Conservation (phyloP, 35 echinoderm and acorn worm species). For the Chiridota heheva region DNA sequence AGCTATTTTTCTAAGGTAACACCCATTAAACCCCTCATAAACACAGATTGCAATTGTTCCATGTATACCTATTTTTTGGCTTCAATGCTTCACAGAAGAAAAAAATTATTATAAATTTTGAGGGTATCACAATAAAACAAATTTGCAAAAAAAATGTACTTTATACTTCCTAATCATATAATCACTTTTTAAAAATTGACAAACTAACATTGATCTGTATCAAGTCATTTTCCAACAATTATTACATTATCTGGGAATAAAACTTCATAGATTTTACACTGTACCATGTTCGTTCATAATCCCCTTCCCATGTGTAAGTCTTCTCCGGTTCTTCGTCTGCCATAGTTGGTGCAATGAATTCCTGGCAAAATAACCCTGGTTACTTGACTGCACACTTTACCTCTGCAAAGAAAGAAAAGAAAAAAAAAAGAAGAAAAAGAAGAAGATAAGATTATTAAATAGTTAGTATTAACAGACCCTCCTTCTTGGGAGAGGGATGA, state of each 20-base stretch:
- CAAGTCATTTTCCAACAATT: not conserved
- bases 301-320: slow-evolving; percentile 96
- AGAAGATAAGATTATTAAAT: too few relatives aligned
- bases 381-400: too few relatives aligned
- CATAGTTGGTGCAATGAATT: slow-evolving; percentile 16
- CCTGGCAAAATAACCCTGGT: too few relatives aligned
- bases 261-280: not conserved
- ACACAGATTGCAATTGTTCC: too few relatives aligned
- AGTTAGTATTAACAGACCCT: too few relatives aligned
- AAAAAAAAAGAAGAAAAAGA: too few relatives aligned
- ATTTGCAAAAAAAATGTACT: too few relatives aligned
- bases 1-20: too few relatives aligned
- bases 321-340: slow-evolving; percentile 93
- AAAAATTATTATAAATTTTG: not conserved
- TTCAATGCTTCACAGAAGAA: not conserved
- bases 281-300: slow-evolving; percentile 99
- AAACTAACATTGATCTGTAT: not conserved
- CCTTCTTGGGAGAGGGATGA: too few relatives aligned
- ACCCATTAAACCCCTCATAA: too few relatives aligned
- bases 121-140: not conserved
- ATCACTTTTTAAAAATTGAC: not conserved
- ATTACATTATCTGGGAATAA: not conserved
- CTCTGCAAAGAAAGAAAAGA: too few relatives aligned
- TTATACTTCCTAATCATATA: not conserved
- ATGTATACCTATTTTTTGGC: too few relatives aligned